Percentiles rank a stretch among this genome's conserved stretches.
phyloP scores from a whole-genome alignment of 2,113 vertebrate genomes.

The Capra hircus region DNA sequence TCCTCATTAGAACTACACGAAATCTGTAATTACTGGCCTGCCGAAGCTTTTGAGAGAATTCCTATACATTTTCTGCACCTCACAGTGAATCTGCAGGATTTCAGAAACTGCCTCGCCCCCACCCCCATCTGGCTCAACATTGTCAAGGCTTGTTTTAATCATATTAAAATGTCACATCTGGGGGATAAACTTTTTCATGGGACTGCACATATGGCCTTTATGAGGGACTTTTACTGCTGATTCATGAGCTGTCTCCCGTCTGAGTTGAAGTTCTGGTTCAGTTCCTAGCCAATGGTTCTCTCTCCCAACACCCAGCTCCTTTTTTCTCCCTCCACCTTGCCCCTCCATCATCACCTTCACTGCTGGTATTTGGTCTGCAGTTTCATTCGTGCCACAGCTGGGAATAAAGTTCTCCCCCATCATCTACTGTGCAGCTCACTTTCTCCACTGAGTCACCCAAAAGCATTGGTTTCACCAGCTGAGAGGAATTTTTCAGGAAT shows the following conservation, averaged over 20 bases:
- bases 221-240: not conserved
- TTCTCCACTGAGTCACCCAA: not conserved
- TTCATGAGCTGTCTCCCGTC: not conserved
- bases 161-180: conserved; percentile 44
- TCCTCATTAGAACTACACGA: conserved; percentile 55
- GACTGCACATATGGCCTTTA: not conserved
- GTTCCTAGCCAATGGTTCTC: not conserved
- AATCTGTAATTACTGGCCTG: conserved; percentile 32
- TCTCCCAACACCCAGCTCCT: no score
- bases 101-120: not conserved
- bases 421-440: not conserved
- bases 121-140: not conserved
- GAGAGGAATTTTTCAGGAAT: not conserved
- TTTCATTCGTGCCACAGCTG: not conserved
- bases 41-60: not conserved
- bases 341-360: not conserved
- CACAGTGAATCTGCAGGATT: conserved; percentile 14
- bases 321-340: not conserved
- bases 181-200: conserved; percentile 8
- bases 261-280: not conserved
- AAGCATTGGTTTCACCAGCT: not conserved
- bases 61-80: conserved; percentile 24
- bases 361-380: not conserved
- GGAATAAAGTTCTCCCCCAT: not conserved
- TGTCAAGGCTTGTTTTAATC: conserved; percentile 39